Conservation (phyloP, 1,140 invertebrate species). For the Drosophila ogumai region DNA sequence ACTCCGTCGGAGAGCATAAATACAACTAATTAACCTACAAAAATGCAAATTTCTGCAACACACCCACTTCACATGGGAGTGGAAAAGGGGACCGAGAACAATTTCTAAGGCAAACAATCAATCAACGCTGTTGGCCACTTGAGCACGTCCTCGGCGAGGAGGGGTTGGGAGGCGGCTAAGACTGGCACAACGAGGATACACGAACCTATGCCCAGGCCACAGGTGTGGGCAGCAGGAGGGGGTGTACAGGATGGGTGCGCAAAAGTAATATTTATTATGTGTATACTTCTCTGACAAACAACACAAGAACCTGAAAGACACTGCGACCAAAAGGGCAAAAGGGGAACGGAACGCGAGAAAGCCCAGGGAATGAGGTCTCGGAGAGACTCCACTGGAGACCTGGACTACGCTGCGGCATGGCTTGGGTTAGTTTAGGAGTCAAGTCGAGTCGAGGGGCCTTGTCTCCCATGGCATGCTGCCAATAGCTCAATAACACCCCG, state of each 20-base stretch:
- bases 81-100: slow-evolving; percentile 45
- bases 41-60: slow-evolving; percentile 75
- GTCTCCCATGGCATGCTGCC: slow-evolving; percentile 66
- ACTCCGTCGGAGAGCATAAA: slow-evolving; percentile 9
- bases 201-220: slow-evolving; percentile 41
- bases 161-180: slow-evolving; percentile 2
- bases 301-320: slow-evolving; percentile 32
- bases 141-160: slow-evolving; percentile 55
- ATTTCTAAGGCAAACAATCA: slow-evolving; percentile 78
- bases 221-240: neutral
- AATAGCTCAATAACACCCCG: slow-evolving; percentile 80
- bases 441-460: slow-evolving; percentile 32
- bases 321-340: slow-evolving; percentile 32
- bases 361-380: slow-evolving; percentile 41
- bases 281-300: slow-evolving; percentile 69
- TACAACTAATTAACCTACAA: slow-evolving; percentile 76
- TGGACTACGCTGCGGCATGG: slow-evolving; percentile 16
- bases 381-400: slow-evolving; percentile 45
- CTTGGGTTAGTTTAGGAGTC: slow-evolving; percentile 17
- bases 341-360: slow-evolving; percentile 35
- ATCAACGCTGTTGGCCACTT: slow-evolving; percentile 73
- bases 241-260: slow-evolving; percentile 51
- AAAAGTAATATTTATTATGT: slow-evolving; percentile 79
- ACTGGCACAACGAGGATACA: slow-evolving; percentile 44
- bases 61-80: slow-evolving; percentile 53